Evolutionary conservation across 2,888 invertebrate genomes (phyloP).

Genomic region (Metopia argyrocephala): DNA sequence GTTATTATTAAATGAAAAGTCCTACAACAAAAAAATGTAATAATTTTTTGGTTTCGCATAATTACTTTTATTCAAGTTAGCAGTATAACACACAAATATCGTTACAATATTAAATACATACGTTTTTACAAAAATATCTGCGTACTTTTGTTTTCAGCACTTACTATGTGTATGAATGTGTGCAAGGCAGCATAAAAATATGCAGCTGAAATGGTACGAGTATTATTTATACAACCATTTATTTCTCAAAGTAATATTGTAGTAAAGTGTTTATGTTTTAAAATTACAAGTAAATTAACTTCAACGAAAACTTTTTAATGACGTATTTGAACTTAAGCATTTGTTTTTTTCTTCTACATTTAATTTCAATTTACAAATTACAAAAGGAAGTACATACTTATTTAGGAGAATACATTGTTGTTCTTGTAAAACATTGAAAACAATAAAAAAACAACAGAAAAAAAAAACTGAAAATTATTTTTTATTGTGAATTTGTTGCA

Average conservation of each 20-base stretch:
- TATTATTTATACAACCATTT: neutral
- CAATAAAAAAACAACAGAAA: constrained; percentile 4
- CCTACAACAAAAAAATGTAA: constrained; percentile 8
- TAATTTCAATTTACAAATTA: constrained; percentile 29
- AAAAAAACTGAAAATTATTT: neutral
- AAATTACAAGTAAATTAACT: neutral
- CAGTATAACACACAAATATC: neutral
- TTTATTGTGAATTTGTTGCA: constrained; percentile 15
- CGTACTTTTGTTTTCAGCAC: neutral
- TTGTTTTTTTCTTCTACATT: neutral
- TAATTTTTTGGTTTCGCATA: constrained; percentile 47
- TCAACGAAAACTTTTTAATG: constrained; percentile 23
- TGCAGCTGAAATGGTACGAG: constrained; percentile 34
- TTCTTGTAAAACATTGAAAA: too few relatives aligned
- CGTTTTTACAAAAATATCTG: neutral
- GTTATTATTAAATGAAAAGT: constrained; percentile 45
- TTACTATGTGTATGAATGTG: constrained; percentile 21
- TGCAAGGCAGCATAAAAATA: constrained; percentile 30
- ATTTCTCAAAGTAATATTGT: neutral
- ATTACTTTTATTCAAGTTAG: constrained; percentile 32
- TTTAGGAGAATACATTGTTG: constrained; percentile 24
- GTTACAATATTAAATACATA: neutral
- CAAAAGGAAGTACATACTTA: constrained; percentile 39
- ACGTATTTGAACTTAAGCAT: constrained; percentile 7
- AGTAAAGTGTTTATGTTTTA: neutral